Percentiles rank a stretch among this genome's conserved stretches.
Conservation (phyloP, 53 echinoderm and acorn worm genomes). For the Actinopyga echinites region DNA sequence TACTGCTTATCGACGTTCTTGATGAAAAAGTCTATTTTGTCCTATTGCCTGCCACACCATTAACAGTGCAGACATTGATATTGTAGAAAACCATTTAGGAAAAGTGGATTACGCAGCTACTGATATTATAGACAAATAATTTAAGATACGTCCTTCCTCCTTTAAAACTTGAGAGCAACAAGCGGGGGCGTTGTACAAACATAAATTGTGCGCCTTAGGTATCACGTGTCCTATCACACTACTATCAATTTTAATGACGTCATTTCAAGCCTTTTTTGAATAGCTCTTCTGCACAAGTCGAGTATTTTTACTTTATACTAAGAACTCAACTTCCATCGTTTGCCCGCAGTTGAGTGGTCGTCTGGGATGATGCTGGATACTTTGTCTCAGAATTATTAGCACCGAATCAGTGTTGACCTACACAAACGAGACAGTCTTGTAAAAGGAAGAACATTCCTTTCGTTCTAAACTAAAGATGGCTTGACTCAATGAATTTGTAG, state of each 20-base stretch:
- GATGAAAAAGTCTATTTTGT: too few relatives aligned
- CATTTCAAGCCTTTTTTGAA: neutral
- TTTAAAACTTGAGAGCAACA: too few relatives aligned
- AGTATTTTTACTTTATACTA: conserved; percentile 3
- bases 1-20: too few relatives aligned
- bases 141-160: too few relatives aligned
- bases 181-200: too few relatives aligned
- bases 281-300: neutral
- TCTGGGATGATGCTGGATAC: neutral
- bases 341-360: neutral
- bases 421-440: neutral
- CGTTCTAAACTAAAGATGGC: neutral
- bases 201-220: too few relatives aligned
- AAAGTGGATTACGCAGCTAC: too few relatives aligned
- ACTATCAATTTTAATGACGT: neutral
- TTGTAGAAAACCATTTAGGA: too few relatives aligned
- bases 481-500: neutral
- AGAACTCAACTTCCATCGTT: neutral
- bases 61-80: too few relatives aligned
- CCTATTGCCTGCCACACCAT: too few relatives aligned
- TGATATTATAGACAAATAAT: too few relatives aligned
- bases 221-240: too few relatives aligned
- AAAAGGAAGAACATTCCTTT: neutral
- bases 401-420: neutral
- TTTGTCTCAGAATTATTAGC: neutral